A percentile compares a stretch with the other conserved stretches of the same genome.
Conservation (phyloP, 2,113 vertebrate genomes). For the Columba livia region DNA sequence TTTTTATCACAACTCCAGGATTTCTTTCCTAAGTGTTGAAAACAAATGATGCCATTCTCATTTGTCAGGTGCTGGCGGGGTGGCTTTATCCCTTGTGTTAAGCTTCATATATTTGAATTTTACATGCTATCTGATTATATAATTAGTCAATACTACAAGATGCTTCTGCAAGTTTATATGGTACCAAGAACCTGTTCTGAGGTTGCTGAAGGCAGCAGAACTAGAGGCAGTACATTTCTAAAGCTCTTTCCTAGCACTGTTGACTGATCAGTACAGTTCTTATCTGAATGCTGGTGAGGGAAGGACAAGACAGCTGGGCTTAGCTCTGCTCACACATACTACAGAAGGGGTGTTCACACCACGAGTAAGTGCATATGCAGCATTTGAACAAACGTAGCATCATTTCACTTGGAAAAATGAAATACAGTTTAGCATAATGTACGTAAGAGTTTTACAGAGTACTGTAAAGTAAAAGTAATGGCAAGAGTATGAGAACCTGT, state of each 20-base stretch:
- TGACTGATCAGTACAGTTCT: neutral
- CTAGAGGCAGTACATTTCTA: neutral
- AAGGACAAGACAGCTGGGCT: neutral
- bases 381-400: neutral
- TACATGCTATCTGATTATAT: neutral
- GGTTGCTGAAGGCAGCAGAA: neutral
- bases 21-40: neutral
- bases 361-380: neutral
- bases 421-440: neutral
- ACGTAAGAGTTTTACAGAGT: neutral
- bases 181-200: neutral
- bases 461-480: neutral
- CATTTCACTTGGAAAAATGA: neutral
- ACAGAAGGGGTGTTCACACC: neutral
- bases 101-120: neutral
- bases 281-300: fast-evolving
- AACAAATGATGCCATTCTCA: neutral
- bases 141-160: neutral
- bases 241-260: neutral
- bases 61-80: neutral
- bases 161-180: neutral
- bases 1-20: neutral
- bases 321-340: neutral
- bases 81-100: neutral
- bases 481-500: neutral